A percentile compares a stretch with the other conserved stretches of the same genome.
Evolutionary conservation across 2,888 invertebrate species (phyloP).

Genomic region (Unio pictorum): DNA sequence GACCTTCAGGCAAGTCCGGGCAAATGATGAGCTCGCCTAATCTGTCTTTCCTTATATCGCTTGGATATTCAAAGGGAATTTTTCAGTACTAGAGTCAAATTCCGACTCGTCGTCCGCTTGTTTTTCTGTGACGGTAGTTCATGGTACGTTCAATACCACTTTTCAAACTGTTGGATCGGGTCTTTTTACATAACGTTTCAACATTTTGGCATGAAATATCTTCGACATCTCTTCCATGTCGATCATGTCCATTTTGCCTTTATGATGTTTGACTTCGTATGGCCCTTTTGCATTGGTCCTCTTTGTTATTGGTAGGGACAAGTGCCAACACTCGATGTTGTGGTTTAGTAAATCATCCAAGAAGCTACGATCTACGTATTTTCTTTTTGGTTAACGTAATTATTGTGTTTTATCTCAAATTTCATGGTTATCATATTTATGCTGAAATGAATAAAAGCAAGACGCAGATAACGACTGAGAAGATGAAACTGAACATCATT

Average conservation of each 20-base stretch:
- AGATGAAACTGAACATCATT: too few species aligned
- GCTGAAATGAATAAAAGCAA: too few species aligned
- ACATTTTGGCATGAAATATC: slow-evolving; percentile 23
- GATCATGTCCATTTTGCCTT: slow-evolving; percentile 12
- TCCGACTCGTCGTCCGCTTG: not conserved
- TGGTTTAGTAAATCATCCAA: too few species aligned
- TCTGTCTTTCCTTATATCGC: too few species aligned
- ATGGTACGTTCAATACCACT: too few species aligned
- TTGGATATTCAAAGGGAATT: too few species aligned
- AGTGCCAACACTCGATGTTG: slow-evolving; percentile 19
- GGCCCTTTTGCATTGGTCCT: slow-evolving; percentile 32
- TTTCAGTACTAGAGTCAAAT: not conserved
- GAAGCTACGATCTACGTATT: too few species aligned
- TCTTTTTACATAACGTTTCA: slow-evolving; percentile 16
- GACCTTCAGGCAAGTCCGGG: not conserved
- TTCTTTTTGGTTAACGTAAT: too few species aligned
- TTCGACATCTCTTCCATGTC: slow-evolving; percentile 11
- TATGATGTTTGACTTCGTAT: slow-evolving; percentile 13
- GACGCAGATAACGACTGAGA: too few species aligned
- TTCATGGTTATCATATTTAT: too few species aligned
- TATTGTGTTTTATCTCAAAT: too few species aligned
- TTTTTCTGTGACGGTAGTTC: not conserved
- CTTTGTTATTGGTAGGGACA: slow-evolving; percentile 22
- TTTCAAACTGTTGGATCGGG: not conserved
- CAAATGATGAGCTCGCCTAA: not conserved